phyloP scores from a whole-genome alignment of 1,140 invertebrate genomes.

The Muscidifurax raptorellus region DNA sequence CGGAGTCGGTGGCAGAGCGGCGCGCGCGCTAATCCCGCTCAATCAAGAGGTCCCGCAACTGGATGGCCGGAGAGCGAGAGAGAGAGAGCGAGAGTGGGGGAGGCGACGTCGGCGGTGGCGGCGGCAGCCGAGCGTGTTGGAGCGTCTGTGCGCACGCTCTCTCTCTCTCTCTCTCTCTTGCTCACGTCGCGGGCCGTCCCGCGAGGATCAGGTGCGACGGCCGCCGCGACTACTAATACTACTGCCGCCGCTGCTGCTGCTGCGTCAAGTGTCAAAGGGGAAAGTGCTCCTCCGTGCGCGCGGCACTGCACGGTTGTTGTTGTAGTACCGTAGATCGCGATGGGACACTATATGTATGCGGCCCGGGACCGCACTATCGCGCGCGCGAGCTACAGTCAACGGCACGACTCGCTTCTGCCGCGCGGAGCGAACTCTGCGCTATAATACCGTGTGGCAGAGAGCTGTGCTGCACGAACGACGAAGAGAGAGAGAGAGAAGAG shows the following conservation, averaged over 20 bases:
- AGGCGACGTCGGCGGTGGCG: conserved; percentile 51
- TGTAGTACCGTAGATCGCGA: too few relatives aligned
- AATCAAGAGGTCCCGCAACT: conserved; percentile 30
- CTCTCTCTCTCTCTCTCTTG: neutral
- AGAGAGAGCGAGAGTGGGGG: conserved; percentile 57
- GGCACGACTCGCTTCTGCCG: neutral
- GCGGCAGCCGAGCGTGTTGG: conserved; percentile 47
- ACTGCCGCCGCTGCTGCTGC: conserved; percentile 35
- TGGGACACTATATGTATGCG: conserved; percentile 66
- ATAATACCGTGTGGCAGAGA: too few relatives aligned
- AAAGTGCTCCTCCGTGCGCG: neutral
- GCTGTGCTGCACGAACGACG: conserved; percentile 21
- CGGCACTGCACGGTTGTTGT: too few relatives aligned
- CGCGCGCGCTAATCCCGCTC: conserved; percentile 33
- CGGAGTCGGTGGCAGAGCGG: conserved; percentile 11
- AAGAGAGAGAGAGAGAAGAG: conserved; percentile 26
- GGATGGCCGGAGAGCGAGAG: conserved; percentile 50
- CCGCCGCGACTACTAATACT: conserved; percentile 6
- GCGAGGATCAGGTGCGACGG: neutral
- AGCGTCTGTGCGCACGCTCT: conserved; percentile 45
- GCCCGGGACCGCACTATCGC: conserved; percentile 49
- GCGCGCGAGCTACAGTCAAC: neutral
- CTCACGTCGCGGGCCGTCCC: conserved; percentile 22
- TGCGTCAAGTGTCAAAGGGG: conserved; percentile 56
- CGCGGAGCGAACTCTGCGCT: neutral